Base-by-base conservation (phyloP, 2,113 vertebrate species). In the Archilochus colubris region DNA sequence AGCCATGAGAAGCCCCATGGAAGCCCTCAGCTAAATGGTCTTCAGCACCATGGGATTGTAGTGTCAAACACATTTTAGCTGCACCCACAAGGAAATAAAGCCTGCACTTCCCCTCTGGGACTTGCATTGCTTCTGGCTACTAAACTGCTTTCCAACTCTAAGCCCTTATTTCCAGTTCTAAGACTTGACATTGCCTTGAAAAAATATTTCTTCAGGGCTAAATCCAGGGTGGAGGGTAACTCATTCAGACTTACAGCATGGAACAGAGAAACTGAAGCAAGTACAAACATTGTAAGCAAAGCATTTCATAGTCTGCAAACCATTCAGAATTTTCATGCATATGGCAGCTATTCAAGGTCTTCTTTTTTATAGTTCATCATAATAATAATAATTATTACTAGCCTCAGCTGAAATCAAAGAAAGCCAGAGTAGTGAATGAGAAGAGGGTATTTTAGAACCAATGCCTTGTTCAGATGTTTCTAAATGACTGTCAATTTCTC, bases 101-200 rank as follows among this genome's bases (percentile, higher is more conserved):
- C 9, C 14, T 2, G 0, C 2, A 10, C 0, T 53, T 76, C 3
- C 7, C 20, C 11, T 66, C 5, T 8, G 57, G 12, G 18, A 53
- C 18, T 44, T 50, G 10, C 10, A 20, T 53, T 64, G n/a, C 20
- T 82, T 80, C 2, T 46, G 15, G 18, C 14, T 61, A 33, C 12
- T 25, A 72, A 38, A 31, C 3, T 64, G 5, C 14, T 31, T 87
- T 59, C 20, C 19, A 63, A 31, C 14, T 27, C 61, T 44, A 43
- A 72, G 44, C 63, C 14, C 36, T 40, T 66, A 43, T 72, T 74
- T 78, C 9, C 22, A 59, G 16, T 43, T 84, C 31, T 46, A 53
- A 55, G 20, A 63, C 19, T 78, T 62, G 10, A 44, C 6, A 30
- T 2, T 59, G 38, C 28, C 33, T 73, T 57, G 44, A 36, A 80